A percentile compares a stretch with the other conserved stretches of the same genome.
Evolutionary conservation across 1,140 invertebrate genomes (phyloP).

Genomic region (Tetraneura akinire): DNA sequence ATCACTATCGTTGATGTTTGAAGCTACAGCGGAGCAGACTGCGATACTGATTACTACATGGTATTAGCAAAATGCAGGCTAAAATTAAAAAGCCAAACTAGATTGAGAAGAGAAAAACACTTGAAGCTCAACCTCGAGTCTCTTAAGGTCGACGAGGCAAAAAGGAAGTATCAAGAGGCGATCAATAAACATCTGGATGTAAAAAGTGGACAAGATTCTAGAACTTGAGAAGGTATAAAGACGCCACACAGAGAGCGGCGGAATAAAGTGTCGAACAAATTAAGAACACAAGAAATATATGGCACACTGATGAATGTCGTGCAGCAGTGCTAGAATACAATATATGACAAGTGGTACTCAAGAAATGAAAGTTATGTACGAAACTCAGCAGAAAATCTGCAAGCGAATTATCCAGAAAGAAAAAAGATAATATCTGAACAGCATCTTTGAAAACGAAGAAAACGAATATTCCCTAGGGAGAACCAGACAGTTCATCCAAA

Average conservation of each 20-base stretch:
- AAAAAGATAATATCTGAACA: background rate
- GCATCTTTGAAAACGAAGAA: background rate
- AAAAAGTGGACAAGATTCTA: background rate
- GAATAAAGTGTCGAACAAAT: background rate
- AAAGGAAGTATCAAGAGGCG: background rate
- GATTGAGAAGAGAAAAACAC: background rate
- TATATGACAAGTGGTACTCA: too few species aligned
- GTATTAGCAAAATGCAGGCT: too few species aligned
- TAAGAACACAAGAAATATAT: slow-evolving; percentile 14
- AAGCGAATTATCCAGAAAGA: background rate
- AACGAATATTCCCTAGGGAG: background rate
- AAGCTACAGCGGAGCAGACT: too few species aligned
- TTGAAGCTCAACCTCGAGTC: slow-evolving; percentile 1
- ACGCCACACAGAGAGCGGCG: background rate
- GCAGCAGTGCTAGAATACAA: too few species aligned
- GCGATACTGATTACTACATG: too few species aligned
- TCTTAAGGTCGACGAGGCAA: background rate
- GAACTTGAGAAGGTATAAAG: background rate
- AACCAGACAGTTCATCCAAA: slow-evolving; percentile 4
- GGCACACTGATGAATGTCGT: background rate
- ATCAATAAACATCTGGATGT: too few species aligned
- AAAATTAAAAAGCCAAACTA: slow-evolving; percentile 29
- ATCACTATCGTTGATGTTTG: too few species aligned
- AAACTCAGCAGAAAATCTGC: background rate
- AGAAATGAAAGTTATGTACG: background rate